These are phyloP conservation scores for Ceratina calcarata DNA, from an alignment of 1,140 invertebrate species.

Conservation along the genomic window DNA sequence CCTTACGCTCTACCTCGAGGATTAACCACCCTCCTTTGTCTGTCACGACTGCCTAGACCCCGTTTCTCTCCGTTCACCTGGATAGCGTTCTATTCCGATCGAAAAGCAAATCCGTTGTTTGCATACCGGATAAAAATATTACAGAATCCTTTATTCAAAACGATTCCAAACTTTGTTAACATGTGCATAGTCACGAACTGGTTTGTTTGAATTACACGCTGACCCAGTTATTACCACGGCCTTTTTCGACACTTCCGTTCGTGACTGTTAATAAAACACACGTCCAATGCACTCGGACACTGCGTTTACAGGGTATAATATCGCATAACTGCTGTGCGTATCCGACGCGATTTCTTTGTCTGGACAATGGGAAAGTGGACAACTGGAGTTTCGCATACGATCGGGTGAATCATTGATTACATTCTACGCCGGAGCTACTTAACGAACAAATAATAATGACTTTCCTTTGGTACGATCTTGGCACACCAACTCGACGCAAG, in stretches of 20 bases:
- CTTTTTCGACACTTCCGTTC: not conserved
- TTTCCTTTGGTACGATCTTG: not conserved
- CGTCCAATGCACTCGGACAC: not conserved
- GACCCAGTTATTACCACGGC: constrained; percentile 4
- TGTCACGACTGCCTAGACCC: not conserved
- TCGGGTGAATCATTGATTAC: not conserved
- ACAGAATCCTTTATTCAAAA: too few relatives aligned
- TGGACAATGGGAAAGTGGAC: not conserved
- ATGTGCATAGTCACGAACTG: not conserved
- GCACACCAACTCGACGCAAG: not conserved
- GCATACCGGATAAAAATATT: too few relatives aligned
- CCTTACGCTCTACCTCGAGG: not conserved
- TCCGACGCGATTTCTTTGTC: too few relatives aligned
- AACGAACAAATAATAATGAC: not conserved
- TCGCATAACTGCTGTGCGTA: too few relatives aligned
- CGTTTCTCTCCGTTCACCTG: not conserved
- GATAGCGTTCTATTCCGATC: too few relatives aligned
- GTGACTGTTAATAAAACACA: not conserved
- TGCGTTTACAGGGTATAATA: not conserved
- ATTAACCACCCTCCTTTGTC: constrained; percentile 2
- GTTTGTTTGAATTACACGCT: constrained; percentile 13
- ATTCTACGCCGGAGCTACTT: not conserved
- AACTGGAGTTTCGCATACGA: not conserved
- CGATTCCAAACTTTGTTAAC: too few relatives aligned
- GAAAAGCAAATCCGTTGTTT: not conserved